Base-by-base conservation (phyloP, 2,888 invertebrate species). In the Mimas tiliae region DNA sequence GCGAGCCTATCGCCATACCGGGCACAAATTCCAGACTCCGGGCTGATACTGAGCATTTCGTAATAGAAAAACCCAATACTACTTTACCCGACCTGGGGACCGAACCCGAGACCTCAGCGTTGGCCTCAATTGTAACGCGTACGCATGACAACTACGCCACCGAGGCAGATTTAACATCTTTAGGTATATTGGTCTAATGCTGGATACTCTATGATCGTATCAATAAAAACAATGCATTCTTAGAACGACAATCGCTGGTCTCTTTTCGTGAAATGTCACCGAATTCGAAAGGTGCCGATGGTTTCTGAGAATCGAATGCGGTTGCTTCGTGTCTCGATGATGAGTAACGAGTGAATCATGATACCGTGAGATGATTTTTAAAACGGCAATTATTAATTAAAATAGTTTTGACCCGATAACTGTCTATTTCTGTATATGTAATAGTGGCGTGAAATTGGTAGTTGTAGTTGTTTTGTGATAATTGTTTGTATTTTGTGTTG, bases 201-300 rank as follows among this genome's bases (percentile, higher is more conserved):
- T 27, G 27, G n/a, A 27, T 27, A 27, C 27, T 27, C 27, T 27
- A 27, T 27, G 4, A 27, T 27, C 27, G 14, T 45, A 45, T 45
- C 14, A 16, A 38, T 42, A 19, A 38, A 55, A 38, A 42, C 16
- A 16, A 16, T 9, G 6, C 21, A 6, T 58, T 42, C 58, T 42
- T 42, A 42, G 42, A 42, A 19, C 50, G 19, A 19, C 58, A 58
- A 19, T 58, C 58, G 70, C 58, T 55, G 55, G 16, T 58, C 58
- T 38, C 58, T 4, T 38, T 58, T 58, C 38, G 38, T 58, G 58
- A 58, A 58, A 58, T 58, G 58, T 58, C 58, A 58, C 19, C 38
- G 38, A 58, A 58, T 58, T 58, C 19, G 42, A 58, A 58, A 58
- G 58, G 58, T 19, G 38, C 19, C 19, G 50, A 42, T 16, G 19